phyloP scores from a whole-genome alignment of 2,888 invertebrate genomes.

The Cryptosula pallasiana region DNA sequence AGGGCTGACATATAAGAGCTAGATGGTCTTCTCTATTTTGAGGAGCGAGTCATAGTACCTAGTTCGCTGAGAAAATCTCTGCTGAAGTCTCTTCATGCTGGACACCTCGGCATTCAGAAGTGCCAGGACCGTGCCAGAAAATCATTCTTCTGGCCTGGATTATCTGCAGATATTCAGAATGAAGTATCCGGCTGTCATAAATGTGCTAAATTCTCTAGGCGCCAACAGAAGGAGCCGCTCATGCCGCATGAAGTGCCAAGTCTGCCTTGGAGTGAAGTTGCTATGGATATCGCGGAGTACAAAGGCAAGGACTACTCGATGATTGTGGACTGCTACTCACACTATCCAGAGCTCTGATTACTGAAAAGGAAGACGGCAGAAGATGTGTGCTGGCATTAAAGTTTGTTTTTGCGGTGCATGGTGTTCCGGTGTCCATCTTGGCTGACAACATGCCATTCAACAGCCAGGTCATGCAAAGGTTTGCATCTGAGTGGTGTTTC shows the following conservation, averaged over 20 bases:
- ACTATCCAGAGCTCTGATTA: constrained; percentile 28
- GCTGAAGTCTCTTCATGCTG: constrained; percentile 26
- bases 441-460: too few species aligned
- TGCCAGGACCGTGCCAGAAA: constrained; percentile 25
- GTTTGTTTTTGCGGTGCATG: too few species aligned
- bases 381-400: too few species aligned
- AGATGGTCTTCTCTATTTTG: constrained; percentile 28
- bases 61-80: neutral
- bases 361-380: constrained; percentile 24
- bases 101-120: constrained; percentile 27
- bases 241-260: too few species aligned
- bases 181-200: neutral
- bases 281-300: constrained; percentile 29
- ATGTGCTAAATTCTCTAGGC: neutral
- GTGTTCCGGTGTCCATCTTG: too few species aligned
- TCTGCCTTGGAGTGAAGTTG: constrained; percentile 29
- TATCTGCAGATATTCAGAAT: neutral
- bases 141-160: constrained; percentile 27
- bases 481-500: too few species aligned
- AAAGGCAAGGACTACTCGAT: constrained; percentile 27
- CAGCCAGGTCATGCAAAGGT: too few species aligned
- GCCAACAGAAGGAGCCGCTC: too few species aligned
- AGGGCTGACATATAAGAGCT: constrained; percentile 29
- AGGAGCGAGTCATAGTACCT: constrained; percentile 26
- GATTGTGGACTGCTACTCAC: constrained; percentile 29